A percentile compares a stretch with the other conserved stretches of the same genome.
Conservation (phyloP, 2,888 invertebrate species). For the Rhorus exstirpatorius region DNA sequence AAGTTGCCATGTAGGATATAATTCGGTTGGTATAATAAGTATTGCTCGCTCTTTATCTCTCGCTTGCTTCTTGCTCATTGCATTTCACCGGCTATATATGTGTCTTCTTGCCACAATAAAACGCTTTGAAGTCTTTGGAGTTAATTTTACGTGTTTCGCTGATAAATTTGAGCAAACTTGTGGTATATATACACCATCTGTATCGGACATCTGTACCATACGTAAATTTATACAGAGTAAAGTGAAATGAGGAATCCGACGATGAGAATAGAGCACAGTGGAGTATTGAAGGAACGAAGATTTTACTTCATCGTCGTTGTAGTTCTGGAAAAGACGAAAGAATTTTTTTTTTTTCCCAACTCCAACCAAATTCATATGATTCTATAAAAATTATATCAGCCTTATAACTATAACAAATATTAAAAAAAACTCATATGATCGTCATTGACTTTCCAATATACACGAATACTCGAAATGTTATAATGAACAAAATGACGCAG, state of each 20-base stretch:
- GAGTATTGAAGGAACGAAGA: constrained; percentile 5
- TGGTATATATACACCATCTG: neutral
- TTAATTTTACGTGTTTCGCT: constrained; percentile 61
- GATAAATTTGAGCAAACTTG: constrained; percentile 50
- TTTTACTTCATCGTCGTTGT: constrained; percentile 3
- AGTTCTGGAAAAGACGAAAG: no score
- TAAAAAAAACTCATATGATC: no score
- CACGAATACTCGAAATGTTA: no score
- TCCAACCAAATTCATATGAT: no score
- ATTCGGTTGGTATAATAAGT: constrained; percentile 61
- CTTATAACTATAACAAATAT: no score
- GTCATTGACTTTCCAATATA: no score
- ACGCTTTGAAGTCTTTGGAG: constrained; percentile 57
- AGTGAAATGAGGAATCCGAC: neutral
- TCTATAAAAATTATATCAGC: no score
- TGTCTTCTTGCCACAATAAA: constrained; percentile 52
- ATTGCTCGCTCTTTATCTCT: no score
- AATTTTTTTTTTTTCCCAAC: no score
- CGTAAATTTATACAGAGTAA: neutral
- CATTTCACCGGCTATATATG: constrained; percentile 46
- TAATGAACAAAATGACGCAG: no score
- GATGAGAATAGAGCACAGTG: neutral
- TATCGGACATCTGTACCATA: neutral
- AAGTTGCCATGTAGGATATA: constrained; percentile 32
- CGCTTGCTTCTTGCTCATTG: constrained; percentile 41